Evolutionary conservation across 2,888 invertebrate genomes (phyloP), one percentile per base, ranked within the genome.

Genomic region (Cosmia pyralina): DNA sequence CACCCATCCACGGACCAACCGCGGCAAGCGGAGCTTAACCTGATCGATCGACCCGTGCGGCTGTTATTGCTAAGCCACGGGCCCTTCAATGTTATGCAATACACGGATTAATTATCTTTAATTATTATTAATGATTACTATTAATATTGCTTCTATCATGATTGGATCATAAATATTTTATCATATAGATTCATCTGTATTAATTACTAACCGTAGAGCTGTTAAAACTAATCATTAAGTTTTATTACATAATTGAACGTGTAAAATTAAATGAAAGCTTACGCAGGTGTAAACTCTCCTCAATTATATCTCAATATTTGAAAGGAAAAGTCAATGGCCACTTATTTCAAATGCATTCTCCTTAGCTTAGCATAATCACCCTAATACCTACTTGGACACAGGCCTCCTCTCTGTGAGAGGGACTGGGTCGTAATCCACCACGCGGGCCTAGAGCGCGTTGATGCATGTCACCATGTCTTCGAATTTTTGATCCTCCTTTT

Each of bases 81-180:
- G 28, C 28, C 28, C 28, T 28, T 28, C 28, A 28, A 28, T 28
- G 28, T 28, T 28, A 28, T 28, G 28, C 3, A 28, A 28, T 28
- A 28, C 28, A 28, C 28, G 28, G 28, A 28, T 28, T 28, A 28
- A 38, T 50, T 50, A 50, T 19, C 8, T 8, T 48, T 50, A 50
- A 50, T 38, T 38, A 38, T 38, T 17, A 44, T n/a, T n/a, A n/a
- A n/a, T 44, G 1, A 10, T 44, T 17, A 44, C n/a, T 46, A 0
- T 46, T 22, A 22, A 69, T 38, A 70, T 70, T 55, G 4, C 17
- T 17, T 13, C 7, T 10, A 22, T 70, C 19, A 65, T 15, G 28
- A 65, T 69, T 38, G 46, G 19, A 48, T 48, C 55, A 55, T 71
- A 71, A 55, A 46, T 57, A 48, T 38, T 17, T 55, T 3, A 38